phyloP scores from a whole-genome alignment of 2,113 vertebrate species.

The Tachycineta bicolor region DNA sequence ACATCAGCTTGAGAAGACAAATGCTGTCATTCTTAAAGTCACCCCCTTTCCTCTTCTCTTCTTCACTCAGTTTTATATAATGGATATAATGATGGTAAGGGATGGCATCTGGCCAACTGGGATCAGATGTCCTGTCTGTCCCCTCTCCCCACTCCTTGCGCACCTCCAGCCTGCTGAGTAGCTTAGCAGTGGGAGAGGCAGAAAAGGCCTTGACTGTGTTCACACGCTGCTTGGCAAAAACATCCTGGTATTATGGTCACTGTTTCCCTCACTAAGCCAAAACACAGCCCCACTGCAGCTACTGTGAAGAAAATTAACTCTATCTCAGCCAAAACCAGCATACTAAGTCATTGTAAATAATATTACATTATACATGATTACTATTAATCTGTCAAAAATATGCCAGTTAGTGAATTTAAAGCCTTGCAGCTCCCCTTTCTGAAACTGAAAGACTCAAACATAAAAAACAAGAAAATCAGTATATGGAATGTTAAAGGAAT shows the following conservation, averaged over 20 bases:
- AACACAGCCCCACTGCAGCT: neutral
- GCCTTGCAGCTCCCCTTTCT: neutral
- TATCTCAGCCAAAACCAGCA: neutral
- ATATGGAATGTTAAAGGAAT: neutral
- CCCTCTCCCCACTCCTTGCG: fast-evolving
- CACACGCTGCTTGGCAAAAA: neutral
- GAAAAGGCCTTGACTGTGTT: neutral
- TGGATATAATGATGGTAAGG: neutral
- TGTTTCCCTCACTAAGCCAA: neutral
- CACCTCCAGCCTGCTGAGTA: neutral
- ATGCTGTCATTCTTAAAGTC: fast-evolving
- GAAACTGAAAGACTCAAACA: neutral
- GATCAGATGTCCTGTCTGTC: neutral
- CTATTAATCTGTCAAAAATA: neutral
- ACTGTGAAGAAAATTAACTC: neutral
- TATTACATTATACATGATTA: neutral
- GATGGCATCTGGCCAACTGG: neutral
- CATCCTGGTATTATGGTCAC: neutral
- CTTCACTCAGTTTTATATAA: too few relatives aligned
- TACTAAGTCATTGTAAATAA: neutral
- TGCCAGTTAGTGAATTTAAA: neutral
- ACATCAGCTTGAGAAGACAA: neutral
- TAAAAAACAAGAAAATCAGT: neutral
- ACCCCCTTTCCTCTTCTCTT: neutral
- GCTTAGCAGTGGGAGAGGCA: neutral